These are phyloP conservation scores for Xestia sexstrigata DNA, from an alignment of 2,888 invertebrate genomes.

Conservation along the genomic window DNA sequence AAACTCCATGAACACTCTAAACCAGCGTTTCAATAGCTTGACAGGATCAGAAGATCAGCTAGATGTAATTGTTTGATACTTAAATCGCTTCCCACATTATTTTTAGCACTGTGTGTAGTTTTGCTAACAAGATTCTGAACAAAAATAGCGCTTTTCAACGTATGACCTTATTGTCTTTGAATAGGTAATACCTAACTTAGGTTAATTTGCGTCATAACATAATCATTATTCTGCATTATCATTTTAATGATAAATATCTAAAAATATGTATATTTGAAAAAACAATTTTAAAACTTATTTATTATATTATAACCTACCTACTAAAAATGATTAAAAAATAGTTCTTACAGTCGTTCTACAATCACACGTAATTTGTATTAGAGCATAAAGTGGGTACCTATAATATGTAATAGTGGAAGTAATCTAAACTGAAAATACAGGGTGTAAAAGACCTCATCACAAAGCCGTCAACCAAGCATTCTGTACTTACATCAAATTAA, in stretches of 20 bases:
- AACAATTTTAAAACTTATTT: background rate
- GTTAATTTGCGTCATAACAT: background rate
- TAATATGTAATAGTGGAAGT: background rate
- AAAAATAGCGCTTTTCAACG: background rate
- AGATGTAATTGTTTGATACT: background rate
- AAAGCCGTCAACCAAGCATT: too few species aligned
- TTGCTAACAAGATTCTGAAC: background rate
- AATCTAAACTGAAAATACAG: background rate
- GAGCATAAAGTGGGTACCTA: background rate
- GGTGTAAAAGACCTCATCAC: too few species aligned
- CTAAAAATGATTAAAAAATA: too few species aligned
- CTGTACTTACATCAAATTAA: too few species aligned
- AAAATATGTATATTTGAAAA: background rate
- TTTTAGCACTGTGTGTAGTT: background rate
- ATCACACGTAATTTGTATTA: too few species aligned
- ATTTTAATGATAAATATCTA: background rate
- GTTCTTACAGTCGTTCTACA: too few species aligned
- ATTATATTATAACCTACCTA: too few species aligned
- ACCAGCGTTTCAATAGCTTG: too few species aligned
- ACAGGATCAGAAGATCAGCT: too few species aligned
- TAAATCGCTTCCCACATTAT: background rate
- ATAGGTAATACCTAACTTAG: background rate
- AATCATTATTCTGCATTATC: background rate
- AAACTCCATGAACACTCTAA: too few species aligned
- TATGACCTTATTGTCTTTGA: background rate